Conservation (phyloP, 2,113 vertebrate genomes). For the Murina feae region DNA sequence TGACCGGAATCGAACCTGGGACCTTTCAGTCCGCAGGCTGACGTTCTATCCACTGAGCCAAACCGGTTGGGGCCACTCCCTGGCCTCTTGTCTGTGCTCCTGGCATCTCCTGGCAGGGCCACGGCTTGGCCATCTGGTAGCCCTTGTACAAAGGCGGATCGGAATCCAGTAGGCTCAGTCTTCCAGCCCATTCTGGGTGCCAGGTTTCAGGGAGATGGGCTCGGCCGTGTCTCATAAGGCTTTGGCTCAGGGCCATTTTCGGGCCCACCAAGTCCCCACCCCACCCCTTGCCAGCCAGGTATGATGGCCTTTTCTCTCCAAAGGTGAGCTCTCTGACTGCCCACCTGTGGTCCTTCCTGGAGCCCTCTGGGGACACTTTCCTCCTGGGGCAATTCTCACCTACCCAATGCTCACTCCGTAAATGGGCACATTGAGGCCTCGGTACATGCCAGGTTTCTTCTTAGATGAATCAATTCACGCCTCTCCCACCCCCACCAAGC, state of each 20-base stretch:
- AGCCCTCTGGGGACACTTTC: not conserved
- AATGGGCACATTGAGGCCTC: accelerated
- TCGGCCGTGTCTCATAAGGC: not conserved
- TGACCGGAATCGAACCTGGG: no score
- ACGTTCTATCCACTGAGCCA: no score
- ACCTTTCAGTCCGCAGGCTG: no score
- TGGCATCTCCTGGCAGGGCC: not conserved
- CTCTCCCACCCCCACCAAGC: not conserved
- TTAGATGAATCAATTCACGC: not conserved
- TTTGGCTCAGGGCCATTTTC: not conserved
- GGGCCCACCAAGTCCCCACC: not conserved
- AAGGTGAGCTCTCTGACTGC: not conserved
- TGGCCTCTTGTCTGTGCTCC: not conserved
- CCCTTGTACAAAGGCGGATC: not conserved
- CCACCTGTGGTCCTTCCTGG: not conserved
- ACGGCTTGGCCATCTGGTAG: not conserved
- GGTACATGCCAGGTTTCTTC: not conserved
- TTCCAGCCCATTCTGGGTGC: not conserved
- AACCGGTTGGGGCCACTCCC: no score
- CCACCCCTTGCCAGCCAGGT: not conserved
- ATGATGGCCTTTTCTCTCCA: not conserved
- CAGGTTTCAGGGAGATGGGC: not conserved
- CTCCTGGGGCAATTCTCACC: not conserved
- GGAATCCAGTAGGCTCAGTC: not conserved
- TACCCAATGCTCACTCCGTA: no score